These are phyloP conservation scores for Aradophagus sp. DNA, from an alignment of 1,140 invertebrate genomes.

Conservation along the genomic window DNA sequence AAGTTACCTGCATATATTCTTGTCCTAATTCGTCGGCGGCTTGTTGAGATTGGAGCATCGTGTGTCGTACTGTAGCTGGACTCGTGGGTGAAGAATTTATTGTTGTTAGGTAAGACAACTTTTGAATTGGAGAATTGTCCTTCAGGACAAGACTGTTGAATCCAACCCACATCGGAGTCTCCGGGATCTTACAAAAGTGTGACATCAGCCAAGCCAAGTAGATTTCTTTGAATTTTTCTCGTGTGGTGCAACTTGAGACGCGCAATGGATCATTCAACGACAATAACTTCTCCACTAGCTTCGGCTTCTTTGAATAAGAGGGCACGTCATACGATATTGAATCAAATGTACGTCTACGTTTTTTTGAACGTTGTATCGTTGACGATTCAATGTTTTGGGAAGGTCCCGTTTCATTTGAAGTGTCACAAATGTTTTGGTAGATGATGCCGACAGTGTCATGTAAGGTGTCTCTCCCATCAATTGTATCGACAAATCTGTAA, in stretches of 20 bases:
- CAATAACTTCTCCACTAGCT: conserved; percentile 35
- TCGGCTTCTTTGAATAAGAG: conserved; percentile 51
- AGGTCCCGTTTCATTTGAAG: background rate
- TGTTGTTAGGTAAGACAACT: too few species aligned
- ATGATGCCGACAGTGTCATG: conserved; percentile 75
- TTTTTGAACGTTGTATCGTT: conserved; percentile 62
- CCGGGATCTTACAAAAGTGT: conserved; percentile 23
- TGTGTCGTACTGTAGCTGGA: too few species aligned
- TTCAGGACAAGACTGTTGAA: too few species aligned
- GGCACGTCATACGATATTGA: conserved; percentile 12
- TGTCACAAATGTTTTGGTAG: conserved; percentile 59
- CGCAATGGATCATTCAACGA: conserved; percentile 12
- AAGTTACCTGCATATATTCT: too few species aligned
- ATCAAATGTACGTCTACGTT: conserved; percentile 39
- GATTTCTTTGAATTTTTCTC: conserved; percentile 9
- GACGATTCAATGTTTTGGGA: background rate
- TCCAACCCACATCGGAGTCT: too few species aligned
- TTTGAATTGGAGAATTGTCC: too few species aligned
- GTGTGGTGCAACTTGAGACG: background rate
- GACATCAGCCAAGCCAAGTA: conserved; percentile 40
- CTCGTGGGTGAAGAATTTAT: too few species aligned
- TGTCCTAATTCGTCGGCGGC: too few species aligned
- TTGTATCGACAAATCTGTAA: conserved; percentile 64
- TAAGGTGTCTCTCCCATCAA: conserved; percentile 68
- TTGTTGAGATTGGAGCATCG: too few species aligned